phyloP scores from a whole-genome alignment of 2,888 invertebrate genomes.

The Pollenia amentaria region DNA sequence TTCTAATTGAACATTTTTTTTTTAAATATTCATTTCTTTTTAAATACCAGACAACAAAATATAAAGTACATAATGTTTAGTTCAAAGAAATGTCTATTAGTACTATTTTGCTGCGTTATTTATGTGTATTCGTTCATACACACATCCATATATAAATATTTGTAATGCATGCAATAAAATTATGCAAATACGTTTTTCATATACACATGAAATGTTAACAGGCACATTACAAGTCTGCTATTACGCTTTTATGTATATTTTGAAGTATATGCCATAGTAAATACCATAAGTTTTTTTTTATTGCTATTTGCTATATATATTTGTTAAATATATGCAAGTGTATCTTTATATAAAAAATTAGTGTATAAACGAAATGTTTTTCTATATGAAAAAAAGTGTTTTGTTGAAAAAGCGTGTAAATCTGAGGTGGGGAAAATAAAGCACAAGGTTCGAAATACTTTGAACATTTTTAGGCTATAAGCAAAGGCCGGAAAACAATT shows the following conservation, averaged over 20 bases:
- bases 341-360: background rate
- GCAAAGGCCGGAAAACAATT: no score
- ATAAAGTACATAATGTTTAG: constrained; percentile 1
- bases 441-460: no score
- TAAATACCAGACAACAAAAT: constrained; percentile 9
- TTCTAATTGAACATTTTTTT: no score
- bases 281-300: background rate
- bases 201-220: constrained; percentile 24
- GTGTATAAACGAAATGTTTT: background rate
- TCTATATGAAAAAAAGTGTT: background rate
- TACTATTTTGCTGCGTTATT: constrained; percentile 9
- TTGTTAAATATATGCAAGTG: constrained; percentile 12
- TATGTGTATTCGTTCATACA: background rate
- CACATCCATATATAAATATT: background rate
- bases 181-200: constrained; percentile 59
- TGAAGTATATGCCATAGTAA: background rate
- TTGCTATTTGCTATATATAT: background rate
- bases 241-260: background rate
- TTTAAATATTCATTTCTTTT: background rate
- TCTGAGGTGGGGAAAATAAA: background rate
- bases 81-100: constrained; percentile 23
- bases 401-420: background rate
- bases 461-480: no score
- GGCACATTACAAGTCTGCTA: constrained; percentile 35
- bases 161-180: constrained; percentile 52